These are phyloP conservation scores for Phorcus lineatus DNA, from an alignment of 2,888 invertebrate genomes.

Conservation along the genomic window DNA sequence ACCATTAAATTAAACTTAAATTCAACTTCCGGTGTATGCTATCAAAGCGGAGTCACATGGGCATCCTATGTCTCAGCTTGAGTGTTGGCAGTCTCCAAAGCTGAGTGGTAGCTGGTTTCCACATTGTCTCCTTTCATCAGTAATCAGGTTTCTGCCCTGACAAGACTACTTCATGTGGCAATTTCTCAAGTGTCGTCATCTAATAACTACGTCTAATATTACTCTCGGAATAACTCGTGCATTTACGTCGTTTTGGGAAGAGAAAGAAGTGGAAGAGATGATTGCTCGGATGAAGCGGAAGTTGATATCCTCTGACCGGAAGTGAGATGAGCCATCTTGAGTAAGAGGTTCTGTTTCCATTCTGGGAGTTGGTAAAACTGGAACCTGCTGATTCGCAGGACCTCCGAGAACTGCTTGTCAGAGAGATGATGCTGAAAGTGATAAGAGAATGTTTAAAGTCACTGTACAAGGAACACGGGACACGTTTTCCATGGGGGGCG, in stretches of 20 bases:
- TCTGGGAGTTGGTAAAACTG: conserved; percentile 48
- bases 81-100: no score
- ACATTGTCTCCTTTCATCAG: no score
- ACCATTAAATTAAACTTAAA: no score
- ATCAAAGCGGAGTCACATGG: no score
- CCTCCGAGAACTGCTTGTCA: conserved; percentile 44
- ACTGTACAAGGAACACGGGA: no score
- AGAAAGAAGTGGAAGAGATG: not conserved
- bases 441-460: not conserved
- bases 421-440: conserved; percentile 44
- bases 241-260: not conserved
- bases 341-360: conserved; percentile 53
- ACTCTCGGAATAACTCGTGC: not conserved
- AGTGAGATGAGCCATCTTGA: conserved; percentile 42
- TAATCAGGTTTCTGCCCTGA: no score
- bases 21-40: no score
- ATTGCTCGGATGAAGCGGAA: not conserved
- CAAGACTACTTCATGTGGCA: no score
- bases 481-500: no score
- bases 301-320: not conserved
- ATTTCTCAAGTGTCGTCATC: no score
- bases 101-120: no score
- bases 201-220: not conserved
- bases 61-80: no score
- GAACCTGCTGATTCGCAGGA: conserved; percentile 30